Evolutionary conservation across 2,888 invertebrate species (phyloP), one percentile per base, ranked within the genome.

Genomic region (Lasioglossum oenotherae): DNA sequence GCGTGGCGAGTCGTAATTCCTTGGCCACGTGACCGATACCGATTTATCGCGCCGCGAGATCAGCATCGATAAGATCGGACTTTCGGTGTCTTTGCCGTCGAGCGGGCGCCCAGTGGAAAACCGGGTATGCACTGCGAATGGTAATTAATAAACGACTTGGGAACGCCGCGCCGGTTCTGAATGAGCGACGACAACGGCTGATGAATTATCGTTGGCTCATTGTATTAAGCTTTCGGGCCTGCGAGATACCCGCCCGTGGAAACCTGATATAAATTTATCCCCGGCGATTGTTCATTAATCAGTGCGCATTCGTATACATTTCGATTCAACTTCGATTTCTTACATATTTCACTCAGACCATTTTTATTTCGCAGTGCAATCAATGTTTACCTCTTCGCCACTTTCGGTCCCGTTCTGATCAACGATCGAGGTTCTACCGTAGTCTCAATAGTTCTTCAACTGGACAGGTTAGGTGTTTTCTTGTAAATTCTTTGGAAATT

Each of bases 1-100:
- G 76, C 88, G 82, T 88, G 91, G 90, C 91, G 87, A 91, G 91
- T 92, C 90, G 91, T 92, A 93, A 93, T 92, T 92, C 90, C 90
- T 89, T 64, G 71, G 90, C 87, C 92, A 92, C 92, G 92, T 92
- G 93, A 91, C 90, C 85, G 84, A 88, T 86, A 87, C 81, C 80
- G 76, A 78, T 84, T 80, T 91, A 91, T 88, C 89, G 82, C 86
- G 73, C 77, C 81, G 75, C 77, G 72, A 80, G 81, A 91, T 91
- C 90, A 84, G 75, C 71, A 41, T 49, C 81, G 89, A 90, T 90
- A 90, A 88, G 84, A 90, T 90, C 90, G 72, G 74, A 81, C 86
- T 80, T 75, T 31, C 60, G 57, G 81, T 74, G 64, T 79, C 84
- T 82, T 64, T 78, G 80, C 35, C 77, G 46, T 74, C 72, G 60